Evolutionary conservation across 2,113 vertebrate genomes (phyloP).

Genomic region (Pipra filicauda): DNA sequence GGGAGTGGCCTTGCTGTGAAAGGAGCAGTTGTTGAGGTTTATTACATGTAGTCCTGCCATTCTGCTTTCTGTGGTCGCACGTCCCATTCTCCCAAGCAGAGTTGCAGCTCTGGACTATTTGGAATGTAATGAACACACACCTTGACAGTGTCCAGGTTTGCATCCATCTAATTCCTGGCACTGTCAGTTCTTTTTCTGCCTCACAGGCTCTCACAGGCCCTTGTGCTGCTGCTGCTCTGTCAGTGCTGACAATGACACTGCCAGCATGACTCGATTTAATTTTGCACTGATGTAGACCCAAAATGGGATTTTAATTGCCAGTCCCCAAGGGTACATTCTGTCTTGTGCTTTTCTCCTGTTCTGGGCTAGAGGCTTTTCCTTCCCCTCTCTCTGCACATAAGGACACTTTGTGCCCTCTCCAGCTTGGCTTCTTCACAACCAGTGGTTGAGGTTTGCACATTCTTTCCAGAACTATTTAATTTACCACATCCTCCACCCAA

Average conservation of each 20-base stretch:
- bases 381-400: background rate
- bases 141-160: background rate
- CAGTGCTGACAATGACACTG: background rate
- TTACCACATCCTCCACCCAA: background rate
- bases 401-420: background rate
- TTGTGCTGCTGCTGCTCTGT: background rate
- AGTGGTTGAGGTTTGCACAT: background rate
- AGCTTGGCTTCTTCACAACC: background rate
- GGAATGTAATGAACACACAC: background rate
- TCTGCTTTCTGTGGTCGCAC: background rate
- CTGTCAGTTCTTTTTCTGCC: background rate
- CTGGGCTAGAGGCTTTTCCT: background rate
- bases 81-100: background rate
- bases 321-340: background rate
- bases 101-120: background rate
- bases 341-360: background rate
- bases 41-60: background rate
- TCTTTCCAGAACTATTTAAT: background rate
- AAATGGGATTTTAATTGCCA: conserved; percentile 11
- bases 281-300: background rate
- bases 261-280: background rate
- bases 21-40: background rate
- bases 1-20: background rate
- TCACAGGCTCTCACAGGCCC: background rate
- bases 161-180: background rate